Base-by-base conservation (phyloP, 1,140 invertebrate species). In the Penaeus indicus region DNA sequence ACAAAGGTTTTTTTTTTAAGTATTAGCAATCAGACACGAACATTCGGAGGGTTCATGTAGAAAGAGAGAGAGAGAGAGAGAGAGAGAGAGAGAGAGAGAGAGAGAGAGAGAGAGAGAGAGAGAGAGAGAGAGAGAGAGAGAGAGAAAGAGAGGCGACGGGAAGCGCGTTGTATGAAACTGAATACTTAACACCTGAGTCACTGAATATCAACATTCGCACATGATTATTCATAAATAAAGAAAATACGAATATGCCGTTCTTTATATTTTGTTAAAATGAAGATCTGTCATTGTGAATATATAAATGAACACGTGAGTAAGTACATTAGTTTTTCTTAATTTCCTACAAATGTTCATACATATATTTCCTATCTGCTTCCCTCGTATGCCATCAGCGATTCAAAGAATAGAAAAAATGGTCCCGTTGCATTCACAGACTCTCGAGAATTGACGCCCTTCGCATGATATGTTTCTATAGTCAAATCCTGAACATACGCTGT, bases 71-170 rank as follows among this genome's bases (percentile, higher is more conserved):
- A 77, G 3, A 10, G 75, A 77, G 4, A 77, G 75, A 8, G 2
- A 42, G 38, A 42, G 2, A 42, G 38, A 42, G 0, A 42, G 1
- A 42, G 2, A 42, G 38, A 42, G 2, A 42, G 38, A 78, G 1
- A 78, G 77, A 78, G 32, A 78, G 25, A 78, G 27, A 32, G 25
- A 78, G n/a, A 77, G 3, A 10, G 75, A 77, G 4, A 77, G 75
- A 8, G 2, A 42, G 38, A 42, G 2, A 42, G 38, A 42, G 0
- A 42, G 1, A 42, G 2, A 42, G 38, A 42, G 2, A 42, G 38
- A 78, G 1, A 78, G 77, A 78, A 0, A 78, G 25, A 78, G 27
- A 32, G 25, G 1, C 54, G 54, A 8, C 8, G 10, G 54, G 1
- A 13, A 54, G 32, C 10, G 3, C 8, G 13, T 54, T 54, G 8